phyloP scores from a whole-genome alignment of 2,797 vertebrate genomes.

The Oreochromis grahami region DNA sequence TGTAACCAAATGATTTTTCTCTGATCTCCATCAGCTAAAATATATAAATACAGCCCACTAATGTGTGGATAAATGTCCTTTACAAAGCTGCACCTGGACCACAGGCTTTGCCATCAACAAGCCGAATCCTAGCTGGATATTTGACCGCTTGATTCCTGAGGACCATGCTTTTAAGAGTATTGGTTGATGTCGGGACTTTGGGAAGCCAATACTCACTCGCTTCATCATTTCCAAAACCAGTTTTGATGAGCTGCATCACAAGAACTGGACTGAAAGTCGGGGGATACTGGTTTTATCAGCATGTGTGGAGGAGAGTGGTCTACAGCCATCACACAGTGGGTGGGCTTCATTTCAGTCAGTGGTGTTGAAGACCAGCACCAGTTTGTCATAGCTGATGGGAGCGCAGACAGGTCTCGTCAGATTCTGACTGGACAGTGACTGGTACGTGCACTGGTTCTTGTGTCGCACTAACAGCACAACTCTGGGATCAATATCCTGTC shows the following conservation, averaged over 20 bases:
- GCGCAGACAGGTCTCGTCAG: background rate
- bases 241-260: no score
- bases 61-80: fast-evolving
- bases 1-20: background rate
- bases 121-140: background rate
- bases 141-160: fast-evolving
- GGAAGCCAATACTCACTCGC: no score
- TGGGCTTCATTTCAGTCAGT: background rate
- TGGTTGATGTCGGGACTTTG: no score
- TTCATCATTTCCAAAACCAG: no score
- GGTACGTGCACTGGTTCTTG: background rate
- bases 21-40: fast-evolving
- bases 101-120: fast-evolving
- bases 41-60: background rate
- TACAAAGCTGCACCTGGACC: fast-evolving
- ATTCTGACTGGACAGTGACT: background rate
- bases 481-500: fast-evolving
- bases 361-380: background rate
- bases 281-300: background rate
- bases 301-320: background rate
- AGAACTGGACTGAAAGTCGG: background rate
- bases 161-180: fast-evolving
- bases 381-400: fast-evolving
- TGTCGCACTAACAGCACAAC: fast-evolving
- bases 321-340: fast-evolving